Base-by-base conservation (phyloP, 2,113 vertebrate genomes). In the Chloropsis cyanopogon region DNA sequence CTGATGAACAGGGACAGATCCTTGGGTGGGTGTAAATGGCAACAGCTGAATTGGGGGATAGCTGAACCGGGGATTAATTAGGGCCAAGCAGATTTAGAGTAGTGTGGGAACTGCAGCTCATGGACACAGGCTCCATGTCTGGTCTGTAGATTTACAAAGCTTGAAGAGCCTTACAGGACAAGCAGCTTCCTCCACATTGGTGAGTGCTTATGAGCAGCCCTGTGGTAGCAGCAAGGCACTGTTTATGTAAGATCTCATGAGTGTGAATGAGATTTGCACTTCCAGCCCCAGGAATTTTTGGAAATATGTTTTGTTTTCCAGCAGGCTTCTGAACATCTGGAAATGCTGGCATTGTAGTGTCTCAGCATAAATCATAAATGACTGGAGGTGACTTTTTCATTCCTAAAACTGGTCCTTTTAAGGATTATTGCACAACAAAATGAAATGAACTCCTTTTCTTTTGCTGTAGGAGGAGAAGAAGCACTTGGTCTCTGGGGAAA, bases 291-390 rank as follows among this genome's bases (percentile, higher is more conserved):
- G 69, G 80, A 93, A 90, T 76, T 86, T 88, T 88, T 86, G 35
- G 61, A 94, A 95, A 71, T 88, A 63, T 26, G 28, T 82, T 96
- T 92, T 90, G 46, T 88, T 92, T 96, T 96, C 61, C 42, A 90
- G 33, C 84, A 94, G 61, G 24, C 76, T 94, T 94, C 37, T 75
- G 56, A 95, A 88, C 92, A 96, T 94, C 93, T 97, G 92, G 92
- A 96, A 95, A 82, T 53, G 49, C 82, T 96, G 82, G 88, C 72
- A 88, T 75, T 75, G 49, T 61, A n/a, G 41, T 81, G 54, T 86
- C 53, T 78, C 80, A 76, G 49, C 37, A 93, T 95, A 96, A 94
- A 94, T 95, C 72, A 84, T 57, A 84, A 79, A 86, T 82, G 80
- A 76, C 90, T 90, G 31, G 56, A 86, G 88, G 64, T 81, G 44